Base-by-base conservation (phyloP, 2,888 invertebrate genomes). In the Anthophora plumipes region DNA sequence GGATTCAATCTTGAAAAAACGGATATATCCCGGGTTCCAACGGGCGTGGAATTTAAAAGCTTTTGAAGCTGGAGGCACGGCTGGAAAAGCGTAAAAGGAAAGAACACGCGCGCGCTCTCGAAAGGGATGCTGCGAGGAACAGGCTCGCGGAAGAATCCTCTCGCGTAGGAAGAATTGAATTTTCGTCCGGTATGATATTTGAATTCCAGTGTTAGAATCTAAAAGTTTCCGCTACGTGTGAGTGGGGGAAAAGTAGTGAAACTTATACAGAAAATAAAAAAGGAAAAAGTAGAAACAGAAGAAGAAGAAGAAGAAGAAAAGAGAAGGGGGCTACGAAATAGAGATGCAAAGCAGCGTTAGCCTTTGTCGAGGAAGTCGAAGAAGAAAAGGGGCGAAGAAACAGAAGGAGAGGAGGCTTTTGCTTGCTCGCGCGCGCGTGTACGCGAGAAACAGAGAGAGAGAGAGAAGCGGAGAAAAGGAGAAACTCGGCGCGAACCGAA, bases 1-100 rank as follows among this genome's bases (percentile, higher is more conserved):
- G 78, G 68, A 78, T 78, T 83, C 77, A 83, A 83, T 83, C 74
- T 74, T 43, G 77, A 71, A 74, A 71, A 70, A 77, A 69, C 81
- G 82, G 77, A 81, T 81, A 82, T 81, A n/a, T n/a, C n/a, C 66
- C 77, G 22, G 59, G 55, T 61, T 66, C 60, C 60, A n/a, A 50
- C 64, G 48, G 54, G 46, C 43, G 39, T 48, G 61, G 77, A 69
- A 81, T 77, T 69, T 66, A 66, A 81, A 77, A 77, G 77, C 76
- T 77, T n/a, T 72, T 72, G 74, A 78, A 68, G 72, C 48, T 59
- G 7, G 59, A 25, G 14, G 48, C 39, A 60, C 46, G 60, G 14
- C 2, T 46, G 8, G 60, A 39, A 37, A 41, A 12, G 50, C 22
- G 12, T 25, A 48, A 67, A 22, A 52, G 68, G n/a, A 55, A 46